phyloP scores from a whole-genome alignment of 2,888 invertebrate species.

The Limenitis arthemis region DNA sequence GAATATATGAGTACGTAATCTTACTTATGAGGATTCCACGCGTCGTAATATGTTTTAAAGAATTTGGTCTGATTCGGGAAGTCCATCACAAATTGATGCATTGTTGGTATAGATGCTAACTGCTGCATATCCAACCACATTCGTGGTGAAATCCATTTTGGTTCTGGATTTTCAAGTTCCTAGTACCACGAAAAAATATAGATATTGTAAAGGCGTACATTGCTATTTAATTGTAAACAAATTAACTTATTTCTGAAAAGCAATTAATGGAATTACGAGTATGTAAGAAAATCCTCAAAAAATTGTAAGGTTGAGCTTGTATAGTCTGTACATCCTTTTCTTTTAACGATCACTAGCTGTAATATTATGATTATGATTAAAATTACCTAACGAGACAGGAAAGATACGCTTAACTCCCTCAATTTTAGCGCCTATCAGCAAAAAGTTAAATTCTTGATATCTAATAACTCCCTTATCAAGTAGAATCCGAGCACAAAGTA shows the following conservation, averaged over 20 bases:
- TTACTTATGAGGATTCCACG: slow-evolving; percentile 77
- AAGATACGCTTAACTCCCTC: too few species aligned
- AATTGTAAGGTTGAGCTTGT: background rate
- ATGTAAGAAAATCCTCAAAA: background rate
- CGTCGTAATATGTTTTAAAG: slow-evolving; percentile 78
- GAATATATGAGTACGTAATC: background rate
- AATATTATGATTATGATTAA: too few species aligned
- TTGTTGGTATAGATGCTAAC: slow-evolving; percentile 75
- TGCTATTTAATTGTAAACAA: too few species aligned
- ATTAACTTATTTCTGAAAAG: background rate
- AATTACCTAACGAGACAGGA: too few species aligned
- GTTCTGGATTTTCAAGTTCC: slow-evolving; percentile 79
- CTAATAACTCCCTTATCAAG: slow-evolving; percentile 74
- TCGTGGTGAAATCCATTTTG: slow-evolving; percentile 83
- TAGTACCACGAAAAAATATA: slow-evolving; percentile 17
- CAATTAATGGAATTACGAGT: background rate
- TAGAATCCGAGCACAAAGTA: slow-evolving; percentile 78
- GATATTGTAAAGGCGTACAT: too few species aligned
- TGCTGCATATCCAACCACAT: slow-evolving; percentile 89
- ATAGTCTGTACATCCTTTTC: too few species aligned
- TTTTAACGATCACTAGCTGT: too few species aligned
- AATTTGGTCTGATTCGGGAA: slow-evolving; percentile 67
- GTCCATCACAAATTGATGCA: slow-evolving; percentile 73
- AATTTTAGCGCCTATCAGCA: slow-evolving; percentile 81
- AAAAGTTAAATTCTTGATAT: slow-evolving; percentile 78